Conservation (phyloP, 2,797 vertebrate genomes). For the Poecilia wingei region DNA sequence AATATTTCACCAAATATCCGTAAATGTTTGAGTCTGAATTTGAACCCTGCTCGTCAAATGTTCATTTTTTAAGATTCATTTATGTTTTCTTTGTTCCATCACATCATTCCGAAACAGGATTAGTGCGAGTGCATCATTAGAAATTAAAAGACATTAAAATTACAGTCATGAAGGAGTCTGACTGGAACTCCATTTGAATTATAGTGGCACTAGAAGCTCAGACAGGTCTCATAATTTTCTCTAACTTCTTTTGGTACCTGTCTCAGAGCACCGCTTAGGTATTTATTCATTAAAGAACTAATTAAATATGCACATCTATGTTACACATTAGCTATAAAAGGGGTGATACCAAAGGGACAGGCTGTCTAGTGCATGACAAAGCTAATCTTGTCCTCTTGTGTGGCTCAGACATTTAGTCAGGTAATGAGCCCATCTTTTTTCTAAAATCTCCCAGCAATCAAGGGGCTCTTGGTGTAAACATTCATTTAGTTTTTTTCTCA, state of each 20-base stretch:
- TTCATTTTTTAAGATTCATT: background rate
- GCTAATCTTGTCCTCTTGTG: conserved; percentile 61
- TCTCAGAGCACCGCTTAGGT: background rate
- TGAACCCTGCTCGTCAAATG: background rate
- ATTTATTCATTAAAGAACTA: conserved; percentile 52
- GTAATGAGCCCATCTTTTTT: conserved; percentile 65
- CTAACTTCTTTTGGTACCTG: background rate
- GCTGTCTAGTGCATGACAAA: conserved; percentile 46
- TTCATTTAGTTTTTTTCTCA: conserved; percentile 63
- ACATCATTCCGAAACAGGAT: background rate
- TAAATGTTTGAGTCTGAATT: background rate
- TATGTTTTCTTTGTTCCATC: background rate
- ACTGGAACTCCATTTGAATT: background rate
- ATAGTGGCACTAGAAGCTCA: conserved; percentile 34
- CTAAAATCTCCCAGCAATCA: conserved; percentile 67
- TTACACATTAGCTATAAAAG: conserved; percentile 38
- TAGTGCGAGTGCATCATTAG: background rate
- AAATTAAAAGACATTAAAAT: background rate
- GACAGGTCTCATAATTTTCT: conserved; percentile 8
- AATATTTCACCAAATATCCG: background rate
- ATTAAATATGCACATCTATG: conserved; percentile 43
- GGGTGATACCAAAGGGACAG: conserved; percentile 26
- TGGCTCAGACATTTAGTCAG: conserved; percentile 66
- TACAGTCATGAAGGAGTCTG: background rate
- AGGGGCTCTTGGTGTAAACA: conserved; percentile 64